Percentiles rank a stretch among this genome's conserved stretches.
Evolutionary conservation across 1,140 invertebrate genomes (phyloP).

Genomic region (Maniola jurtina): DNA sequence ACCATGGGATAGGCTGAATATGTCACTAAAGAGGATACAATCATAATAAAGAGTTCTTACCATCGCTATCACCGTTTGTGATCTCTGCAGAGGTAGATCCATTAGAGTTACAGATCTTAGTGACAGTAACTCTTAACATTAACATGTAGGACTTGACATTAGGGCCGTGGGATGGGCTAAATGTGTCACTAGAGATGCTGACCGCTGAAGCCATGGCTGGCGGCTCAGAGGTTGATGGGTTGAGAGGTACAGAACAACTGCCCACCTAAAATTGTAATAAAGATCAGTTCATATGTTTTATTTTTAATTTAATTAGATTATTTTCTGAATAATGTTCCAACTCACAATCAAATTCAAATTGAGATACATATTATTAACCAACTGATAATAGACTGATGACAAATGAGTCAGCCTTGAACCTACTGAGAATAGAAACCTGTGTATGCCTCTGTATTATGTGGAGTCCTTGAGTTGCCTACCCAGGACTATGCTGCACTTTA

Average conservation of each 20-base stretch:
- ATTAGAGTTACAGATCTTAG: constrained; percentile 47
- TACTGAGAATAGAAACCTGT: too few relatives aligned
- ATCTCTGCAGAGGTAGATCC: constrained; percentile 76
- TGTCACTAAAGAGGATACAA: neutral
- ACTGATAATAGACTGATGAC: too few relatives aligned
- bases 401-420: too few relatives aligned
- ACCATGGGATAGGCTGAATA: too few relatives aligned
- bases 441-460: too few relatives aligned
- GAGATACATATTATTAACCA: too few relatives aligned
- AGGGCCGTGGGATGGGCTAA: constrained; percentile 89
- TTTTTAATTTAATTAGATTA: too few relatives aligned
- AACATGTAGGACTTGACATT: constrained; percentile 93
- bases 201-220: constrained; percentile 87
- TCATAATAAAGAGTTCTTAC: constrained; percentile 40
- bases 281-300: neutral
- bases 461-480: too few relatives aligned
- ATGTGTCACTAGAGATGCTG: constrained; percentile 91
- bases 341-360: too few relatives aligned
- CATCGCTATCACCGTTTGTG: constrained; percentile 72
- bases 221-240: constrained; percentile 86
- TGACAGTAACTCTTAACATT: constrained; percentile 85
- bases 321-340: too few relatives aligned
- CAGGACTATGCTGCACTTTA: too few relatives aligned
- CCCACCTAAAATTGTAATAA: constrained; percentile 78
- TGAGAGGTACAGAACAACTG: constrained; percentile 88